Conservation (phyloP, 2,113 vertebrate genomes). For the Eclectus roratus region DNA sequence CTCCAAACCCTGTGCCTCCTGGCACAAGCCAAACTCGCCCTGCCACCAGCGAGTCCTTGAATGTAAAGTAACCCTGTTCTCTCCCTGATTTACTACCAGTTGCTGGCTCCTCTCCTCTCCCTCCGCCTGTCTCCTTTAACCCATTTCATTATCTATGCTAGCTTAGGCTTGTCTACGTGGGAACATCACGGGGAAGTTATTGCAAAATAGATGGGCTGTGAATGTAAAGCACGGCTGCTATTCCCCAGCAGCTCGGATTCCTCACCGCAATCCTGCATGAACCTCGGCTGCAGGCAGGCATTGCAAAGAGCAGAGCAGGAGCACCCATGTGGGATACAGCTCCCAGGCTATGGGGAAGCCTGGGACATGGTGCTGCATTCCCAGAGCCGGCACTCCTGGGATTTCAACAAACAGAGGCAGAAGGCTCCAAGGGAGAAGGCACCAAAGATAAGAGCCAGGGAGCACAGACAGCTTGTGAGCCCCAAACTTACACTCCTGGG, state of each 20-base stretch:
- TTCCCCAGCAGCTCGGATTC: constrained; percentile 29
- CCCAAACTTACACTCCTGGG: rapidly evolving
- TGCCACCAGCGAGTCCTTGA: constrained; percentile 26
- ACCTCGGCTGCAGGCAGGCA: background rate
- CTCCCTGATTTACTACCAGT: constrained; percentile 52
- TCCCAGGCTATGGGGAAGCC: background rate
- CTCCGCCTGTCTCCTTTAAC: constrained; percentile 64
- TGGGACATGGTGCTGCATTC: background rate
- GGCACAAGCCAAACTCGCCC: background rate
- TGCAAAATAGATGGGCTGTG: constrained; percentile 68
- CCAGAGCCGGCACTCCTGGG: background rate
- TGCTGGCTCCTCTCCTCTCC: constrained; percentile 59
- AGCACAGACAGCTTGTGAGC: background rate
- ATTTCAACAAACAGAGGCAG: background rate
- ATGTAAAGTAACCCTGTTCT: constrained; percentile 43
- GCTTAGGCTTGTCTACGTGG: constrained; percentile 69
- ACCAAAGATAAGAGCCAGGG: background rate
- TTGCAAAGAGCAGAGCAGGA: background rate
- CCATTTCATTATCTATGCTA: constrained; percentile 70
- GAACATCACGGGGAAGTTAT: constrained; percentile 60
- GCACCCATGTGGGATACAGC: background rate
- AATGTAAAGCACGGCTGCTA: constrained; percentile 47
- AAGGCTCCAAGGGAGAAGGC: background rate
- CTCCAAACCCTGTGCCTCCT: background rate
- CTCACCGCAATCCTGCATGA: background rate